Conservation (phyloP, 2,888 invertebrate species). For the Drosophila recens region DNA sequence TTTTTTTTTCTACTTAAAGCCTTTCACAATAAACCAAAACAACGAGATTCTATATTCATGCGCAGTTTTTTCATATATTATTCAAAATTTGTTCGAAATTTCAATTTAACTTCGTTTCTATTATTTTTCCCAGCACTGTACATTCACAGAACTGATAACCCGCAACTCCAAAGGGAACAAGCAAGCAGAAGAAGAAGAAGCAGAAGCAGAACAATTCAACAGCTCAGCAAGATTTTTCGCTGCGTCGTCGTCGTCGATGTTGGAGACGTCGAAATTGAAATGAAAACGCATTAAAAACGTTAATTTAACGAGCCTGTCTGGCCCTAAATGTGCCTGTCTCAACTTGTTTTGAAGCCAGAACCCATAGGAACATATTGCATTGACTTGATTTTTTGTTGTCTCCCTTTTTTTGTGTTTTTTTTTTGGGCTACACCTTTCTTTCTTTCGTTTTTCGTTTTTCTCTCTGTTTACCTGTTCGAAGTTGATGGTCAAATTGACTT, state of each 20-base stretch:
- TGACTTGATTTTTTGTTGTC: slow-evolving; percentile 37
- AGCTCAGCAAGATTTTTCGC: slow-evolving; percentile 71
- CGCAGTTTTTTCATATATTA: no score
- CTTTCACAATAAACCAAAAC: no score
- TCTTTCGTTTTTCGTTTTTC: slow-evolving; percentile 10
- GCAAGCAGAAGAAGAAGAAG: slow-evolving; percentile 24
- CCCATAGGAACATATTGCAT: slow-evolving; percentile 62
- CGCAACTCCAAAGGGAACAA: slow-evolving; percentile 59
- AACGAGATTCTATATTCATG: no score
- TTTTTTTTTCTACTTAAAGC: no score
- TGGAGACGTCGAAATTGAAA: slow-evolving; percentile 60
- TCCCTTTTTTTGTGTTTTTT: slow-evolving; percentile 22
- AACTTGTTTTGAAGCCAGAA: slow-evolving; percentile 47
- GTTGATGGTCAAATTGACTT: slow-evolving; percentile 98
- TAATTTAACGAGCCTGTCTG: slow-evolving; percentile 69
- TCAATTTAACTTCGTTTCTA: no score
- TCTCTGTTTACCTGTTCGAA: slow-evolving; percentile 93
- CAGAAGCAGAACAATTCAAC: slow-evolving; percentile 30
- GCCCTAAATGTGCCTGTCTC: slow-evolving; percentile 20
- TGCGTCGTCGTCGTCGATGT: slow-evolving; percentile 31
- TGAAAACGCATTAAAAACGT: slow-evolving; percentile 73
- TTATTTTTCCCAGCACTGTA: no score
- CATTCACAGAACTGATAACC: slow-evolving; percentile 66
- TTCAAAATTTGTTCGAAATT: no score
- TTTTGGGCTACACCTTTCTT: slow-evolving; percentile 54